Evolutionary conservation across 2,888 invertebrate species (phyloP).

Genomic region (Eupithecia dodoneata): DNA sequence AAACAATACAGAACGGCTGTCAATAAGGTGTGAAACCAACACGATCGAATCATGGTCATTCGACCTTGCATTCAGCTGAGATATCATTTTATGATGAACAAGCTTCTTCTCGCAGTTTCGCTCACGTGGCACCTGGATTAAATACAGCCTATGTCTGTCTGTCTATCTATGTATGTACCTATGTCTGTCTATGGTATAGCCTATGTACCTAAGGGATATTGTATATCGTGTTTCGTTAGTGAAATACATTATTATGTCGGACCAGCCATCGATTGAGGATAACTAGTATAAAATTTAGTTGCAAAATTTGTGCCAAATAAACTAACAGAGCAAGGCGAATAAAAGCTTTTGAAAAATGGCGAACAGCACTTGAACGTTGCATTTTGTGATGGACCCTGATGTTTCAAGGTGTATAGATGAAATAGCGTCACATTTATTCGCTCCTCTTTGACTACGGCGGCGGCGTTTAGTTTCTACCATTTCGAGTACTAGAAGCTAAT

Average conservation of each 20-base stretch:
- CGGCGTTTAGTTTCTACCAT: not conserved
- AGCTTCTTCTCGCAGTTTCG: not conserved
- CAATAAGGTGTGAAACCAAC: not conserved
- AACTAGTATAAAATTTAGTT: too few species aligned
- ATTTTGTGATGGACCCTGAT: not conserved
- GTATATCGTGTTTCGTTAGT: too few species aligned
- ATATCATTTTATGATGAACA: slow-evolving; percentile 7
- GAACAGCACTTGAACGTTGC: not conserved
- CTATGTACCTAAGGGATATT: too few species aligned
- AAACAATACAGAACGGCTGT: slow-evolving; percentile 18
- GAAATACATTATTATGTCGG: too few species aligned
- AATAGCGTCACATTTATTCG: not conserved
- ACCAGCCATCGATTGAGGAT: too few species aligned
- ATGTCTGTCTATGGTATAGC: too few species aligned
- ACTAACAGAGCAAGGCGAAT: too few species aligned
- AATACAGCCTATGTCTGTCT: too few species aligned
- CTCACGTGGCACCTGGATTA: not conserved
- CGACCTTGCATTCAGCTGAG: slow-evolving; percentile 19
- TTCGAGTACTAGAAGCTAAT: not conserved
- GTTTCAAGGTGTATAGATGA: not conserved
- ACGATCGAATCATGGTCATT: slow-evolving; percentile 10
- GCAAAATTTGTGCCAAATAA: too few species aligned
- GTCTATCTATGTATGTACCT: too few species aligned
- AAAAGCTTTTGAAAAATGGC: not conserved
- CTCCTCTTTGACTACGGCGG: not conserved